Conservation (phyloP, 2,888 invertebrate species). For the Drosophila tanythrix region DNA sequence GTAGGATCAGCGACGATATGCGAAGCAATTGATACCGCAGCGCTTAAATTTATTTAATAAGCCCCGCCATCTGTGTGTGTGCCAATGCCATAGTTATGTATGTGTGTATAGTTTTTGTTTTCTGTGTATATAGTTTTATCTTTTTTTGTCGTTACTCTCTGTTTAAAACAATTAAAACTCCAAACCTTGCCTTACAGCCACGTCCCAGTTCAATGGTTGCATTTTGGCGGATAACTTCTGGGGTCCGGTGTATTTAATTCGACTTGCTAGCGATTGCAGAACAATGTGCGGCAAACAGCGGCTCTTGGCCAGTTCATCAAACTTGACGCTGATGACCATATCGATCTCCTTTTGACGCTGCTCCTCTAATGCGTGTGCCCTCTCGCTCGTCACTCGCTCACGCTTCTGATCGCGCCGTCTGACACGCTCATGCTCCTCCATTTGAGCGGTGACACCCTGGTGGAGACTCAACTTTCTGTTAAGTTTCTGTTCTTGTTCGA, state of each 20-base stretch:
- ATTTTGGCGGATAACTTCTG: constrained; percentile 34
- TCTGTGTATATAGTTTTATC: not conserved
- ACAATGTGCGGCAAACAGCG: constrained; percentile 51
- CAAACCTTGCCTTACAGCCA: no score
- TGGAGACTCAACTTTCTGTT: constrained; percentile 43
- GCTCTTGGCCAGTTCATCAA: constrained; percentile 57
- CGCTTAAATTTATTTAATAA: constrained; percentile 4
- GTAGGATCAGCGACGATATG: no score
- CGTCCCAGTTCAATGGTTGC: constrained; percentile 5
- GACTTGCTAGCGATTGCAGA: constrained; percentile 54
- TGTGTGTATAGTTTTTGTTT: not conserved
- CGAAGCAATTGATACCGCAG: not conserved
- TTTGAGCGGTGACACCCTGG: constrained; percentile 58
- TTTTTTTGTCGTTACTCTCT: not conserved
- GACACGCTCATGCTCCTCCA: constrained; percentile 61
- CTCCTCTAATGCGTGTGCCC: constrained; percentile 25
- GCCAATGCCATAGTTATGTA: not conserved
- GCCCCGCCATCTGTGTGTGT: constrained; percentile 1
- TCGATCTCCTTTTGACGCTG: constrained; percentile 66
- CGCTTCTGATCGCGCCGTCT: constrained; percentile 58
- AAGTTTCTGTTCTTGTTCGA: constrained; percentile 38
- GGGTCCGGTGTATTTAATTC: constrained; percentile 32
- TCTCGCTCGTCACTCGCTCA: constrained; percentile 41
- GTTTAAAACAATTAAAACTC: no score
- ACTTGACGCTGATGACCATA: constrained; percentile 64